Conservation (phyloP, 2,888 invertebrate species). For the Anorthoa munda region DNA sequence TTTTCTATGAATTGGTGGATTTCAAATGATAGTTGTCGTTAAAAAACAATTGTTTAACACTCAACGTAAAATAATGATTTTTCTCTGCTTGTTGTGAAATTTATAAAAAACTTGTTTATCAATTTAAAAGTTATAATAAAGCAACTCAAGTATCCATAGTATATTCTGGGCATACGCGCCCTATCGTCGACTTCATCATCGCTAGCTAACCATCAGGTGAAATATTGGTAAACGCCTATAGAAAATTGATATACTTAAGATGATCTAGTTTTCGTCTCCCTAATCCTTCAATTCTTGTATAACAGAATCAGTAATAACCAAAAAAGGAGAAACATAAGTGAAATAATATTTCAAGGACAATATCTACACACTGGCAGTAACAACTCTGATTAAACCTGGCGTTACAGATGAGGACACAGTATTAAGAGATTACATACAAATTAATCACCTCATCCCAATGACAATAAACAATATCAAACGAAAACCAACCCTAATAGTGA, state of each 20-base stretch:
- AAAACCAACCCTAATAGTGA: not conserved
- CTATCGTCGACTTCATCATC: too few relatives aligned
- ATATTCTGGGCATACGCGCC: too few relatives aligned
- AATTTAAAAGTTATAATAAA: too few relatives aligned
- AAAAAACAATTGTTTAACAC: too few relatives aligned
- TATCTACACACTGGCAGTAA: conserved; percentile 1
- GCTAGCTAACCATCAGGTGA: too few relatives aligned
- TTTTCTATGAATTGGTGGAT: not conserved
- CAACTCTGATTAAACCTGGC: conserved; percentile 49
- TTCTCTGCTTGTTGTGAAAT: not conserved
- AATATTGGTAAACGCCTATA: too few relatives aligned
- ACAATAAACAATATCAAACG: not conserved
- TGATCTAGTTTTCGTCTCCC: too few relatives aligned
- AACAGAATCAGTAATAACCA: not conserved
- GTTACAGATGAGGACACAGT: conserved; percentile 59
- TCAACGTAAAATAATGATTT: not conserved
- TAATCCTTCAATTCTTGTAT: not conserved
- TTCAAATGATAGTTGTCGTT: too few relatives aligned
- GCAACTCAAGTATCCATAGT: too few relatives aligned
- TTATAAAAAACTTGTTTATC: not conserved
- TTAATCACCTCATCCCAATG: conserved; percentile 40
- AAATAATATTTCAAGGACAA: conserved; percentile 6
- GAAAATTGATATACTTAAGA: too few relatives aligned
- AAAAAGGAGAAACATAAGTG: not conserved
- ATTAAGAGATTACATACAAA: conserved; percentile 65